A percentile compares a stretch with the other conserved stretches of the same genome.
These are phyloP conservation scores for Caenorhabditis latens DNA, from an alignment of 1,140 invertebrate genomes.

Conservation along the genomic window DNA sequence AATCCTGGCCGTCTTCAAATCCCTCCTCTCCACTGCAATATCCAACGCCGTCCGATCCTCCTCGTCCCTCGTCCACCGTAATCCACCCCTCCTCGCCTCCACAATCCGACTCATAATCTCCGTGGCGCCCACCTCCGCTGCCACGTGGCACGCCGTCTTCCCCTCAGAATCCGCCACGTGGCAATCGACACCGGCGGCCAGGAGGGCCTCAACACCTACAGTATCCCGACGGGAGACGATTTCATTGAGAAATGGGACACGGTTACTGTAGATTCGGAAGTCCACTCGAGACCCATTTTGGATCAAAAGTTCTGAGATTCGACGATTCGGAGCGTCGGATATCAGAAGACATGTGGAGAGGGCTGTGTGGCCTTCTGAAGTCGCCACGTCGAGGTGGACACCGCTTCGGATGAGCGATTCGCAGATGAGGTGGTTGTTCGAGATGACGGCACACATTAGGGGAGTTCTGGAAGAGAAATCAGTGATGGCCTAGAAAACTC, in stretches of 20 bases:
- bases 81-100: conserved; percentile 60
- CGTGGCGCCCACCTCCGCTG: conserved; percentile 51
- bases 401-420: neutral
- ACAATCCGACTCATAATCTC: conserved; percentile 64
- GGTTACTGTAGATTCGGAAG: conserved; percentile 8
- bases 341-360: conserved; percentile 41
- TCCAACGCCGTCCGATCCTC: conserved; percentile 22
- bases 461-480: neutral
- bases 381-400: conserved; percentile 1
- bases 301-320: conserved; percentile 68
- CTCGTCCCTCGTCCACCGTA: neutral
- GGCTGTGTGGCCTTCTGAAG: conserved; percentile 33
- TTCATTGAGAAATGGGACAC: neutral
- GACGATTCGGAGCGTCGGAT: conserved; percentile 10
- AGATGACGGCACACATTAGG: conserved; percentile 5
- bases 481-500: too few relatives aligned
- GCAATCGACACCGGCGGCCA: conserved; percentile 67
- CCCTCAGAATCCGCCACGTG: conserved; percentile 64
- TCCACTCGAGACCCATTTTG: conserved; percentile 67
- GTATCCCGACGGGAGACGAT: neutral
- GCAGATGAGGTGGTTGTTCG: neutral
- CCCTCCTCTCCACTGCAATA: conserved; percentile 58
- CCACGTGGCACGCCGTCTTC: conserved; percentile 38
- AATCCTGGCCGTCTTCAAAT: conserved; percentile 46
- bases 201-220: conserved; percentile 53